Evolutionary conservation across 2,888 invertebrate genomes (phyloP).

Genomic region (Ophion ventricosus): DNA sequence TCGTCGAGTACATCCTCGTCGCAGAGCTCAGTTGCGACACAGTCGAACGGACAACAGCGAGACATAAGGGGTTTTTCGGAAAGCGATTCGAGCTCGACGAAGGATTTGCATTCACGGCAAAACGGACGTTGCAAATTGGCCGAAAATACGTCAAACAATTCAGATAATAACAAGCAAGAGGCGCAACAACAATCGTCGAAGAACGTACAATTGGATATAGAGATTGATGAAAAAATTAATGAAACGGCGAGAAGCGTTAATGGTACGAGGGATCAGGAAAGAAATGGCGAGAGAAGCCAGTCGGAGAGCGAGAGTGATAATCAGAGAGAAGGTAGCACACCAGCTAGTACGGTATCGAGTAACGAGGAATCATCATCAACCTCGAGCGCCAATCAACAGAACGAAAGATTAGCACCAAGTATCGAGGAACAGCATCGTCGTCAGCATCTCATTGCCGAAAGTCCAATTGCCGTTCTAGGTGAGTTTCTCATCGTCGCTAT

Average conservation of each 20-base stretch:
- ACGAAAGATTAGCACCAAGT: constrained; percentile 73
- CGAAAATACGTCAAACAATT: constrained; percentile 74
- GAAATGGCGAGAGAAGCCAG: constrained; percentile 77
- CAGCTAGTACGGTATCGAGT: constrained; percentile 81
- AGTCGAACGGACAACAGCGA: constrained; percentile 59
- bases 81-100: constrained; percentile 32
- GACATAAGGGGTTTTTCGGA: constrained; percentile 75
- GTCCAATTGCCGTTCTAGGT: constrained; percentile 78
- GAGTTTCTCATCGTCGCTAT: constrained; percentile 73
- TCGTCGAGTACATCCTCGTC: constrained; percentile 75
- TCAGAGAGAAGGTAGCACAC: constrained; percentile 80
- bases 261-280: constrained; percentile 62
- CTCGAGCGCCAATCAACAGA: constrained; percentile 73
- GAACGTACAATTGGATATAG: constrained; percentile 67
- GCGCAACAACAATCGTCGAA: constrained; percentile 64
- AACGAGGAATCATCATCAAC: constrained; percentile 77
- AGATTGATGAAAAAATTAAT: constrained; percentile 70
- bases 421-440: constrained; percentile 67
- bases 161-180: constrained; percentile 71
- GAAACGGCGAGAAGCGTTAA: constrained; percentile 59
- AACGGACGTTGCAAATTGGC: constrained; percentile 66
- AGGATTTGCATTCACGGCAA: constrained; percentile 59
- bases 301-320: constrained; percentile 80
- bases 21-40: constrained; percentile 41
- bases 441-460: constrained; percentile 71